Evolutionary conservation across 2,113 vertebrate species (phyloP).

Genomic region (Mirounga angustirostris): DNA sequence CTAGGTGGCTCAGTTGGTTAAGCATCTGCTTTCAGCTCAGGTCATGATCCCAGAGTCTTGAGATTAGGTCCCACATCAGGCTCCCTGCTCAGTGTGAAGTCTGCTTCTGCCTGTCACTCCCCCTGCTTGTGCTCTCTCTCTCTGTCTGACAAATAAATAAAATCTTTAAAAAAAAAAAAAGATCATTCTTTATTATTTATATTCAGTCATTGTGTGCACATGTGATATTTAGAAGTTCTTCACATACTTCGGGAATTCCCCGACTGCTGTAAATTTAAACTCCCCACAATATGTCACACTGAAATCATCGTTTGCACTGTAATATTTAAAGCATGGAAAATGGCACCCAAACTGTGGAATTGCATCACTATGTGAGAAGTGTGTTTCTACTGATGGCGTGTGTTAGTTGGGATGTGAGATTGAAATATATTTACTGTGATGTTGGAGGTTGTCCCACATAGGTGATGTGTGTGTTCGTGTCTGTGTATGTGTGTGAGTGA

Average conservation of each 20-base stretch:
- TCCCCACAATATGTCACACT: conserved; percentile 50
- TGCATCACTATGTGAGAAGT: conserved; percentile 59
- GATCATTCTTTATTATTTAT: not conserved
- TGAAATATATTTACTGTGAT: conserved; percentile 2
- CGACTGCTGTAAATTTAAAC: conserved; percentile 44
- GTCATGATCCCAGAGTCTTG: not conserved
- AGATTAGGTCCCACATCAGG: not conserved
- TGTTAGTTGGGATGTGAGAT: conserved; percentile 47
- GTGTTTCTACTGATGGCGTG: conserved; percentile 21
- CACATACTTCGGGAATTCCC: conserved; percentile 68
- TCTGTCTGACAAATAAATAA: not conserved
- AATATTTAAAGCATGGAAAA: conserved; percentile 73
- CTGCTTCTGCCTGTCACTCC: not conserved
- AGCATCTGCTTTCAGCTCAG: not conserved
- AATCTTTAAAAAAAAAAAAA: not conserved
- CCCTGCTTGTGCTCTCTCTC: not conserved
- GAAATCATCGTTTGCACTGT: conserved; percentile 68
- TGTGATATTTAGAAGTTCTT: conserved; percentile 25
- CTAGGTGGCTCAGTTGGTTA: not conserved
- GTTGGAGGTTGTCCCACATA: conserved; percentile 52
- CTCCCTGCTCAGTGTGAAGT: not conserved
- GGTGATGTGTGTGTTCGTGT: not conserved
- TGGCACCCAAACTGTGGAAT: conserved; percentile 61
- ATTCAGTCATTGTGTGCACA: not conserved
- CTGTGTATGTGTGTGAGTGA: not conserved